Conservation (phyloP, 1,140 invertebrate species). For the Caenorhabditis briggsae region DNA sequence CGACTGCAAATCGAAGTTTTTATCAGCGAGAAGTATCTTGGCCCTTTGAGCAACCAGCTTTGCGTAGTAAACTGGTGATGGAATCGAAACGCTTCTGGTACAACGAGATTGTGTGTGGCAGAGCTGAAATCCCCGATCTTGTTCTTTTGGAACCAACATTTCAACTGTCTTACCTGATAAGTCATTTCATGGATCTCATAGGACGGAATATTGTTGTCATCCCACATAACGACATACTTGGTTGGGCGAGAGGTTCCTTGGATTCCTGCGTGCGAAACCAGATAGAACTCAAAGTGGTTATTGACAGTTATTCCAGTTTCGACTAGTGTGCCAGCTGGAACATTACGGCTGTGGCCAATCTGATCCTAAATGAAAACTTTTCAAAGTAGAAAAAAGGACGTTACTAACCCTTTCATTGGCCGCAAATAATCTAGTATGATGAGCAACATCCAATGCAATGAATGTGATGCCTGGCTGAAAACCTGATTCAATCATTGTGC, state of each 20-base stretch:
- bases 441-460: slow-evolving; percentile 25
- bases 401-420: slow-evolving; percentile 3
- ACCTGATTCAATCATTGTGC: neutral
- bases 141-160: neutral
- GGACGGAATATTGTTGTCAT: slow-evolving; percentile 2
- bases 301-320: slow-evolving; percentile 43
- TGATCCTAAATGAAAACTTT: neutral
- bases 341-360: neutral
- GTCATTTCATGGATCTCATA: slow-evolving; percentile 39
- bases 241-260: slow-evolving; percentile 41
- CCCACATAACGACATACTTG: slow-evolving; percentile 34
- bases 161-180: neutral
- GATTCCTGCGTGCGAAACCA: slow-evolving; percentile 12
- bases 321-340: slow-evolving; percentile 20
- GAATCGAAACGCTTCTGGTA: slow-evolving; percentile 39
- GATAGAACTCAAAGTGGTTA: slow-evolving; percentile 6
- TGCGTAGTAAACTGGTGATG: slow-evolving; percentile 42
- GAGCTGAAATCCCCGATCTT: neutral
- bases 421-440: slow-evolving; percentile 8
- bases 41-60: slow-evolving; percentile 17
- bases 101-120: slow-evolving; percentile 34
- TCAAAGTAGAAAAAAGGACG: neutral
- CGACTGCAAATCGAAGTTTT: neutral
- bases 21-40: slow-evolving; percentile 36
- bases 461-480: slow-evolving; percentile 38